Evolutionary conservation across 2,113 vertebrate species (phyloP).

Genomic region (Chionis minor): DNA sequence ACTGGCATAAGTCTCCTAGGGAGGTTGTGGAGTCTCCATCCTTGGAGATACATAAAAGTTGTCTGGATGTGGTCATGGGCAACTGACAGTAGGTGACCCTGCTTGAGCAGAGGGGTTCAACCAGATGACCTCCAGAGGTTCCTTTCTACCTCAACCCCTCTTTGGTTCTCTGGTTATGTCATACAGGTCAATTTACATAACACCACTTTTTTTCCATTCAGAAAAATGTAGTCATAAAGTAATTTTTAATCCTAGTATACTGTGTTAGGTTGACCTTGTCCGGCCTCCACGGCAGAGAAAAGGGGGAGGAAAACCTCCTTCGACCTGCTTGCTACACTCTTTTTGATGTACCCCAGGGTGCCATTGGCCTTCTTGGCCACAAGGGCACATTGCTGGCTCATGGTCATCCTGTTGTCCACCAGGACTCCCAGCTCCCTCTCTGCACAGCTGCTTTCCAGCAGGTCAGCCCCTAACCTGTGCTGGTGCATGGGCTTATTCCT

Average conservation of each 20-base stretch:
- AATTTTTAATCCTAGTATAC: background rate
- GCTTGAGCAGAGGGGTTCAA: background rate
- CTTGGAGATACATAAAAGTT: background rate
- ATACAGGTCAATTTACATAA: background rate
- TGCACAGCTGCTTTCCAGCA: too few relatives aligned
- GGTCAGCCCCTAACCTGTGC: too few relatives aligned
- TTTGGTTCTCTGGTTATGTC: background rate
- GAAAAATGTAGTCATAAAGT: background rate
- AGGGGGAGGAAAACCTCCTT: too few relatives aligned
- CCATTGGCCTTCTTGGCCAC: too few relatives aligned
- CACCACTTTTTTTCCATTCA: background rate
- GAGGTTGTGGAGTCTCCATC: background rate
- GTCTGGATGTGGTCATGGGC: background rate
- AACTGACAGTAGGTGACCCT: background rate
- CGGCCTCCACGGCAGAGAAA: background rate
- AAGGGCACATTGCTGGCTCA: too few relatives aligned
- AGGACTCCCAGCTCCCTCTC: too few relatives aligned
- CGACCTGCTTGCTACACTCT: too few relatives aligned
- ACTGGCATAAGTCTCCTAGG: background rate
- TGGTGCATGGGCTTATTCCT: too few relatives aligned
- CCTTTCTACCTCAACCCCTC: background rate
- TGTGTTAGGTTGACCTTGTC: background rate
- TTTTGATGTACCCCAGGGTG: too few relatives aligned
- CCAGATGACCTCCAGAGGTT: background rate
- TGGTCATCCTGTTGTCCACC: too few relatives aligned